Conservation (phyloP, 2,797 vertebrate genomes). For the Nothura maculosa region DNA sequence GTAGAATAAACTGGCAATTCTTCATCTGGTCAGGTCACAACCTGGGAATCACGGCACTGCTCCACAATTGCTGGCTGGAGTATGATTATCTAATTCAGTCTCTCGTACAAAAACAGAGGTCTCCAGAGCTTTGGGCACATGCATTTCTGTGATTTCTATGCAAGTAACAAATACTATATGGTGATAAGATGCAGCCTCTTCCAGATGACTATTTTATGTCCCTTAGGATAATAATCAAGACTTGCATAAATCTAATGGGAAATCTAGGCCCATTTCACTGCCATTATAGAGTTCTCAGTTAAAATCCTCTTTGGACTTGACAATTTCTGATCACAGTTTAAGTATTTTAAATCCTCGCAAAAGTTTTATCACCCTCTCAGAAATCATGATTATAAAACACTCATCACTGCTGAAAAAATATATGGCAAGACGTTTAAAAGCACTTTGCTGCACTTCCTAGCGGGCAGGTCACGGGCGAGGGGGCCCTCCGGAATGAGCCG, state of each 20-base stretch:
- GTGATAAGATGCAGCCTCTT: neutral
- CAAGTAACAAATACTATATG: constrained; percentile 71
- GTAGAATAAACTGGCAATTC: constrained; percentile 84
- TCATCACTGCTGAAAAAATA: neutral
- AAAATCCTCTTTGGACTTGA: neutral
- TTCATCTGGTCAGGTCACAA: constrained; percentile 67
- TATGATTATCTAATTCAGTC: constrained; percentile 41
- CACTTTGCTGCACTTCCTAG: neutral
- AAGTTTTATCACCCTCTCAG: neutral
- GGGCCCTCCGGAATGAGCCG: neutral
- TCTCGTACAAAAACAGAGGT: constrained; percentile 74
- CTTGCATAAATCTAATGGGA: constrained; percentile 1
- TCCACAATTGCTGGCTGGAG: constrained; percentile 60
- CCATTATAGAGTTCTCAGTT: neutral
- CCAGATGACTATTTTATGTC: neutral
- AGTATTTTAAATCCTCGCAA: neutral
- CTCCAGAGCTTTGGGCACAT: constrained; percentile 70
- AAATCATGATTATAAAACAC: neutral
- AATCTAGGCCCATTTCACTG: constrained; percentile 1
- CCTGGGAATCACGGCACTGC: constrained; percentile 32
- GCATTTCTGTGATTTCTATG: constrained; percentile 80
- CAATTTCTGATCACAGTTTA: neutral
- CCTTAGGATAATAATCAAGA: constrained; percentile 39
- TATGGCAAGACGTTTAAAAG: neutral
- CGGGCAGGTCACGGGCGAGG: neutral